Percentiles rank a stretch among this genome's conserved stretches.
These are phyloP conservation scores for Himalopsyche anomala DNA, from an alignment of 2,888 invertebrate genomes.

Conservation along the genomic window DNA sequence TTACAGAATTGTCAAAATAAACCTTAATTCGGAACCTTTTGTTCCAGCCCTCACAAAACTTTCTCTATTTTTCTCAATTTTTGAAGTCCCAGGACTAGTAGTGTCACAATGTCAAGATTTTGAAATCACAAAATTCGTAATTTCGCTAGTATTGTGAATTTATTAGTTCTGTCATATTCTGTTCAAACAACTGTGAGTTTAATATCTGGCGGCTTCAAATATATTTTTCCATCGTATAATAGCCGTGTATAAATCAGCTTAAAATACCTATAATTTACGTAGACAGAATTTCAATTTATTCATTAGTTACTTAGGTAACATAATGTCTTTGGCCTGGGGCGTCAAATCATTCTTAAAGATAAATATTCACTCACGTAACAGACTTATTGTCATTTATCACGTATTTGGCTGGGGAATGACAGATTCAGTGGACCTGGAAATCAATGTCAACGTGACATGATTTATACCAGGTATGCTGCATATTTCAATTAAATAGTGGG, in stretches of 20 bases:
- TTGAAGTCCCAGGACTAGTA: too few species aligned
- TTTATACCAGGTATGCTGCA: not conserved
- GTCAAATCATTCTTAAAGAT: not conserved
- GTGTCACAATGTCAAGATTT: too few species aligned
- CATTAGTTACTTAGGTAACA: conserved; percentile 22
- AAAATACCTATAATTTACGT: conserved; percentile 12
- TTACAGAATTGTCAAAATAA: too few species aligned
- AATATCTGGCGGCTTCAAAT: not conserved
- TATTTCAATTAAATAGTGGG: too few species aligned
- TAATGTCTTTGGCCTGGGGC: not conserved
- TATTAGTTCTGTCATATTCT: too few species aligned
- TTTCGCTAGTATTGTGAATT: too few species aligned
- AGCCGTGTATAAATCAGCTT: not conserved
- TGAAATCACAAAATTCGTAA: too few species aligned
- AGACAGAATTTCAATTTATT: not conserved
- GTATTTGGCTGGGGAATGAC: not conserved
- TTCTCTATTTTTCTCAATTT: too few species aligned
- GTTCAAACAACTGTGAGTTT: too few species aligned
- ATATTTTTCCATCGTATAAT: not conserved
- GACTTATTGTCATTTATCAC: conserved; percentile 3
- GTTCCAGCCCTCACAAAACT: too few species aligned
- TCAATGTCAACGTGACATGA: conserved; percentile 34
- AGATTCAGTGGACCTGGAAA: conserved; percentile 20
- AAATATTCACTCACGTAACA: conserved; percentile 11
- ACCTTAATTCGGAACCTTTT: too few species aligned